Evolutionary conservation across 2,797 vertebrate genomes (phyloP).

Genomic region (Parauchenoglanis ngamensis): DNA sequence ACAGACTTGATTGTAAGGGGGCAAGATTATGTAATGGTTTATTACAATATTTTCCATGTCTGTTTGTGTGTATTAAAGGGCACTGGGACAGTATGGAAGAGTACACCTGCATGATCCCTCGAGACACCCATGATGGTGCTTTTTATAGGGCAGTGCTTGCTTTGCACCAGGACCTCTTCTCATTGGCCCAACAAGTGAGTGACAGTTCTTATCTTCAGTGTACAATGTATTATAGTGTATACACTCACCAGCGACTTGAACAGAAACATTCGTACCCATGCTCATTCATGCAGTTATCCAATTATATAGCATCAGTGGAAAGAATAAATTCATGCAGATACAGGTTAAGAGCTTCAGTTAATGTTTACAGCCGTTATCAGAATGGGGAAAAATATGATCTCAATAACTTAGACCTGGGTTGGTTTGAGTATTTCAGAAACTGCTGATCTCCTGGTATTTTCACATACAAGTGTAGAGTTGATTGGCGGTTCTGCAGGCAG

Average conservation of each 20-base stretch:
- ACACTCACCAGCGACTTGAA: background rate
- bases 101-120: conserved; percentile 97
- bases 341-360: background rate
- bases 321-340: background rate
- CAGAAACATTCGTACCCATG: background rate
- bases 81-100: conserved; percentile 99
- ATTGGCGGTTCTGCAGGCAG: background rate
- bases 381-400: background rate
- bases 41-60: background rate
- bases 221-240: background rate
- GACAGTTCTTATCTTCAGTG: background rate
- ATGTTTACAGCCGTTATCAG: background rate
- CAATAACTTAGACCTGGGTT: background rate
- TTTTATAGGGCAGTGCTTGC: conserved; percentile 97
- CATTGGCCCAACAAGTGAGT: conserved; percentile 93
- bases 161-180: conserved; percentile 96
- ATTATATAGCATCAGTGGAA: background rate
- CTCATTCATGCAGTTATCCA: no score
- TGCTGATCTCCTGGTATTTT: background rate
- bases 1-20: background rate
- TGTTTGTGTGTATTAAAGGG: conserved; percentile 70
- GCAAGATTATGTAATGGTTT: background rate
- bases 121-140: conserved; percentile 95
- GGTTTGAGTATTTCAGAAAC: background rate
- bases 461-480: background rate